Base-by-base conservation (phyloP, 2,888 invertebrate species). In the Drosophila formosana region DNA sequence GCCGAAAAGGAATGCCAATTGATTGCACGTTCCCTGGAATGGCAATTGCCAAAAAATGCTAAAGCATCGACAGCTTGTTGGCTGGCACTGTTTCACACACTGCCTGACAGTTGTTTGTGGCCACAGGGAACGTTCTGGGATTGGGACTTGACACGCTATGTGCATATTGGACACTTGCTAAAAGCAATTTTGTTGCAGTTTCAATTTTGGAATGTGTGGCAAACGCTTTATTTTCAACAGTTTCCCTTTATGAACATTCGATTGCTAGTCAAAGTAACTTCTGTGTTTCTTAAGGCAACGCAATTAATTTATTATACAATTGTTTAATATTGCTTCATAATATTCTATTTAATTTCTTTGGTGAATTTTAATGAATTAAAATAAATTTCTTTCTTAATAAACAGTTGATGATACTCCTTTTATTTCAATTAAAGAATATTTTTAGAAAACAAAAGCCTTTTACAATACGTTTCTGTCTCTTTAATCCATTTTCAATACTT, bases 21-120 rank as follows among this genome's bases (percentile, higher is more conserved):
- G 68, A 62, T 78, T 30, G 63, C 46, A 67, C 41, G 45, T 67
- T 56, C 53, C 25, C n/a, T 30, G 72, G 70, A 68, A 73, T 73
- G 50, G 39, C 61, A 72, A 66, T 58, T 43, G 57, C 37, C 37
- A 30, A 37, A 30, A 45, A 41, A 13, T 41, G 13, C 39, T 5
- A 13, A 6, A 25, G 25, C 61, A 60, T 13, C 47, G 32, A 9
- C 47, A 39, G 28, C 43, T 60, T 37, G 57, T 3, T 55, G 49
- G 37, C 45, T 55, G 49, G 30, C 49, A 60, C 30, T 45, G 25
- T 25, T 23, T 18, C 11, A n/a, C 32, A 9, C 37, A 37, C 46
- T 46, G 39, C 13, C 43, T 53, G 53, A 32, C 53, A 37, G 41
- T 28, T 23, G 18, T 47, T 37, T 37, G 34, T 30, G 62, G n/a